phyloP scores from a whole-genome alignment of 2,797 vertebrate genomes.

The Pseudocheirus occidentalis region DNA sequence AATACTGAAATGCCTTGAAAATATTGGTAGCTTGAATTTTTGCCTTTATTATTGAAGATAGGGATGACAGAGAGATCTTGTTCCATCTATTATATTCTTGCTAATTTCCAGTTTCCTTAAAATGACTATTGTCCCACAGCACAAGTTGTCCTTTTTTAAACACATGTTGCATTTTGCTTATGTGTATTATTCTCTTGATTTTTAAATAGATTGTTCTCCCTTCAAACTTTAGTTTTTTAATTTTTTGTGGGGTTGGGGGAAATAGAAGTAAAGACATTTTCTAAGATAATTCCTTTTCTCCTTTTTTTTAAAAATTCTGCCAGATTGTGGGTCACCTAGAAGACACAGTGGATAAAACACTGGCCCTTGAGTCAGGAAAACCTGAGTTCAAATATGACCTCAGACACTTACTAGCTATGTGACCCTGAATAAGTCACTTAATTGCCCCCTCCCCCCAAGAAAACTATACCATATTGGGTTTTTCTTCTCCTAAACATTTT shows the following conservation, averaged over 20 bases:
- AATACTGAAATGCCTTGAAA: not conserved
- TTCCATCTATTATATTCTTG: not conserved
- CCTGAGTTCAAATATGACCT: not conserved
- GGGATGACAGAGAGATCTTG: not conserved
- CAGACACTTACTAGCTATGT: not conserved
- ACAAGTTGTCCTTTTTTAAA: not conserved
- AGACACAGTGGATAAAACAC: not conserved
- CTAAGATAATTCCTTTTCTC: not conserved
- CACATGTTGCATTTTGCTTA: not conserved
- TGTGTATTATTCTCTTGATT: not conserved
- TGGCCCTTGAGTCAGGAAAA: not conserved
- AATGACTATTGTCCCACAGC: not conserved
- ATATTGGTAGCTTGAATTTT: not conserved
- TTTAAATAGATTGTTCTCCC: not conserved
- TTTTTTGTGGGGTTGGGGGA: not conserved
- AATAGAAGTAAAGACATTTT: not conserved
- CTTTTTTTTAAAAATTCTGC: not conserved
- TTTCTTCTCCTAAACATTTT: not conserved
- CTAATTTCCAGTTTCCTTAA: not conserved
- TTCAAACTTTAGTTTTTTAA: not conserved
- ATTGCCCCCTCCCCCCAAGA: not conserved
- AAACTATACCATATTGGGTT: not conserved
- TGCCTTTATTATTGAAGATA: not conserved
- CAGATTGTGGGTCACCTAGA: not conserved
- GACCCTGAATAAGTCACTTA: not conserved